Base-by-base conservation (phyloP, 2,888 invertebrate species). In the Endotricha flammealis region DNA sequence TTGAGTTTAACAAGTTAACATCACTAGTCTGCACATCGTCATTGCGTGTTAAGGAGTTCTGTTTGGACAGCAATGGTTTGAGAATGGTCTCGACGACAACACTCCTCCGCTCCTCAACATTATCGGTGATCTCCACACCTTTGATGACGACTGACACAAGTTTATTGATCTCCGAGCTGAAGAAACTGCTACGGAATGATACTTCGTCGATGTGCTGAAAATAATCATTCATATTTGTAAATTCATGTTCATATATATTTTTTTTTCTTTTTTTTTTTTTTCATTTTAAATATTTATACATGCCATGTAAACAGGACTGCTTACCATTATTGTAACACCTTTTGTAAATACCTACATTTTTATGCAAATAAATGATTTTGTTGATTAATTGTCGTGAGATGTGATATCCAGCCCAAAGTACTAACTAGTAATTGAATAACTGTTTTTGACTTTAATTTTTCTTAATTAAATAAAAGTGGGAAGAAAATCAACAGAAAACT, bases 141-240 rank as follows among this genome's bases (percentile, higher is more conserved):
- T 90, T 90, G 48, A 95, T 91, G n/a, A 94, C 91, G 11, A 96
- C 91, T 2, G 94, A 94, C 2, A 96, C 81, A 8, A 95, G 74
- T 70, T 96, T 96, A 12, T 94, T 94, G 34, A 95, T 93, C 53
- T 95, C 95, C 1, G 95, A 95, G 68, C 95, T 96, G 51, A 96
- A 91, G 64, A 95, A 92, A 76, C 95, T 96, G 67, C 95, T 96
- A 36, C 93, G 91, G 48, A 96, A 89, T 46, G 94, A 92, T 51
- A 96, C 90, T 71, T 95, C 94, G 60, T 95, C 93, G 41, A 96
- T 92, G 74, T 95, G 92, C 95, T 96, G 69, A 13, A 75, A 69
- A 49, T 29, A 38, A n/a, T n/a, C n/a, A 25, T 22, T 12, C n/a
- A 8, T 13, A 22, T 9, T 32, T 32, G 34, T 29, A 29, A 27